Base-by-base conservation (phyloP, 1,140 invertebrate genomes). In the Tetragonula clypearis region DNA sequence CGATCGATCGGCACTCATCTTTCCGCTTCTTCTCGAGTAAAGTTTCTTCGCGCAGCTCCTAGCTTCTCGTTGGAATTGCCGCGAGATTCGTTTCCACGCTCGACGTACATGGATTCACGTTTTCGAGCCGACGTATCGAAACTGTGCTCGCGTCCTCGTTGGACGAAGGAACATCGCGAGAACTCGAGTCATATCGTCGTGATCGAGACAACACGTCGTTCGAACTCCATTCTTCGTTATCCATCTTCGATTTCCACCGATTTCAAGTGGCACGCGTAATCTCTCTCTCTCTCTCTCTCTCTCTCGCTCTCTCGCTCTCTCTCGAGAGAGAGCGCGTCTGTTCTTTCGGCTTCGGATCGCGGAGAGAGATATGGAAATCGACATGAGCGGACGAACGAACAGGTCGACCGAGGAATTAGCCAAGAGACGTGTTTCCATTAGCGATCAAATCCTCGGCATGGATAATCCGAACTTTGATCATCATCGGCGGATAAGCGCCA, bases 381-480 rank as follows among this genome's bases (percentile, higher is more conserved):
- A 93, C 14, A 74, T 84, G 73, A 69, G 41, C 14, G 82, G 89
- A 8, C 79, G 60, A 19, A 86, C 58, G 58, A 88, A 83, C 75
- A 87, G 81, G 60, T 68, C 79, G 26, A 76, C 23, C 35, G 93
- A 94, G 72, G 93, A 94, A 53, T 79, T 90, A 9, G 83, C 90
- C 9, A 92, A 93, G 80, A 91, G 93, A 53, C 90, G 94, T 0
- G 94, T 95, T 9, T 95, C 94, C 6, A 95, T 95, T 49, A 95
- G 94, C 86, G 94, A 95, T 73, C 93, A 93, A 62, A 87, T 93
- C 30, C 68, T 91, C 65, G 94, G 94, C 12, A 85, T 93, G 49
- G 94, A 95, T 84, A 95, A 95, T 88, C 93, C 92, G 11, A 91
- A 88, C 0, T 95, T 94, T 81, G 94, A 95, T 26, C 94, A 95